Base-by-base conservation (phyloP, 2,113 vertebrate genomes). In the Eurypyga helias region DNA sequence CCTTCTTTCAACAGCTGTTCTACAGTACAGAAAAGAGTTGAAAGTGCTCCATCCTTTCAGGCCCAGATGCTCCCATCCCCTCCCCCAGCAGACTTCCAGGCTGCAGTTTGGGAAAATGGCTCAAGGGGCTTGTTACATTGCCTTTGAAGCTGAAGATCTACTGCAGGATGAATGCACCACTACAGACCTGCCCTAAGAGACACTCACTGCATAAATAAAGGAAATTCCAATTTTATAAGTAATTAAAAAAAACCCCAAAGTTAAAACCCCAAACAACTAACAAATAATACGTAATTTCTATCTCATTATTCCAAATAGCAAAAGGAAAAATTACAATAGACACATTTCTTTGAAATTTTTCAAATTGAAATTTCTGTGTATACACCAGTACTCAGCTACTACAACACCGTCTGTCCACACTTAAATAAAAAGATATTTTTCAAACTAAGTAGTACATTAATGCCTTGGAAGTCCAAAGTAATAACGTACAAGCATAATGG, bases 1-100 rank as follows among this genome's bases (percentile, higher is more conserved):
- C 95, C 90, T 87, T 89, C 92, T 93, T 90, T 90, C 88, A 93
- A 80, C 90, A 96, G 90, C 95, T 96, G 95, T 46, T 89, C 51
- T 43, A 73, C 88, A 93, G 90, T 76, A 78, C 72, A 87, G 58
- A 95, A 71, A 65, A 58, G 36, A 94, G 83, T 36, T 94, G 77
- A 97, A 95, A 97, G 90, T 93, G 75, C 90, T 86, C 90, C 57
- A 64, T 73, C 85, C 83, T 81, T 95, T 51, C 52, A 87, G 90
- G 64, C 48, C 89, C 94, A 96, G 94, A 92, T 90, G 88, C 94
- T 93, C 85, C 83, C 76, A 58, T 34, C 43, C 60, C 75, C 76
- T 86, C 90, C 93, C 79, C 79, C 87, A 90, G 86, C 76, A 93
- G 83, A 93, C 51, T 58, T 83, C 52, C 57, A 90, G 92, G 48